These are phyloP conservation scores for Linepithema humile DNA, from an alignment of 1,140 invertebrate species.

Conservation along the genomic window DNA sequence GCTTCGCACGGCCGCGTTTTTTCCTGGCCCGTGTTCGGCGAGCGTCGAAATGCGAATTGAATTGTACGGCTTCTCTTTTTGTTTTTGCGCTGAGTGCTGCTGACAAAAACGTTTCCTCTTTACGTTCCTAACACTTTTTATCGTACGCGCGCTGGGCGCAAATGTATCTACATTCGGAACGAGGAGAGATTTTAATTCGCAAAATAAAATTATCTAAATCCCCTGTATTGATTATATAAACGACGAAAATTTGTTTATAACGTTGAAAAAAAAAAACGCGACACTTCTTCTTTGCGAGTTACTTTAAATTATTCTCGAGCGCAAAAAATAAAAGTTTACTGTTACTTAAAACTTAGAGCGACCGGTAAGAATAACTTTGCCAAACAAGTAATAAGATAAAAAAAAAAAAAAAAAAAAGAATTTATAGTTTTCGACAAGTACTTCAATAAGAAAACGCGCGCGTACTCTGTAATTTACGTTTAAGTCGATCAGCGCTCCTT, in stretches of 20 bases:
- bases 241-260: neutral
- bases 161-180: too few relatives aligned
- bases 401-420: too few relatives aligned
- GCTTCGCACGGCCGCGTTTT: constrained; percentile 24
- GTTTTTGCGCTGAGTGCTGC: neutral
- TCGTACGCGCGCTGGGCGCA: neutral
- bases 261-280: neutral
- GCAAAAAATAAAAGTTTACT: neutral
- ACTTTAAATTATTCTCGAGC: neutral
- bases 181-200: too few relatives aligned
- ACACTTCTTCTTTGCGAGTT: neutral
- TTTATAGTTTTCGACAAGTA: neutral
- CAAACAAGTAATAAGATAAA: constrained; percentile 1
- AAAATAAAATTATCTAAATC: too few relatives aligned
- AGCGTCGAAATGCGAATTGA: constrained; percentile 61
- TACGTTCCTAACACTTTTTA: neutral
- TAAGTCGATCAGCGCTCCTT: constrained; percentile 45
- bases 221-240: neutral
- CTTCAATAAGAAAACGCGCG: neutral
- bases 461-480: constrained; percentile 27
- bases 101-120: neutral
- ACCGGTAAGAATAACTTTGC: neutral
- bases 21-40: constrained; percentile 39
- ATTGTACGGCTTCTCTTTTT: constrained; percentile 56
- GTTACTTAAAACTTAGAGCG: neutral